Evolutionary conservation across 1,140 invertebrate genomes (phyloP).

Genomic region (Philotrypesis tridentata): DNA sequence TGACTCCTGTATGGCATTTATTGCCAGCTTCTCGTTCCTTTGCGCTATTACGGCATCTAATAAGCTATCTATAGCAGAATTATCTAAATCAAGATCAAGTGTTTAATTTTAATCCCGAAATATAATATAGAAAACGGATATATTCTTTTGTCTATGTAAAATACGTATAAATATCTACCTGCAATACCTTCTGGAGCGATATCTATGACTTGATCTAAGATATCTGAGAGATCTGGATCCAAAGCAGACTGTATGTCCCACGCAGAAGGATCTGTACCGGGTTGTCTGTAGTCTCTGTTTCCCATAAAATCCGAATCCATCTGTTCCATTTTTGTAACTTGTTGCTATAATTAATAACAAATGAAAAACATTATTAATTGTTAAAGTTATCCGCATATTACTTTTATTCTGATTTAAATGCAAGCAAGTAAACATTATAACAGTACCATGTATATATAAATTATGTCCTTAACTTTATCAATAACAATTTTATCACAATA

Average conservation of each 20-base stretch:
- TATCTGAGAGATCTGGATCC: conserved; percentile 85
- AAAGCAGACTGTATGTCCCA: conserved; percentile 73
- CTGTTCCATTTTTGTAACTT: conserved; percentile 69
- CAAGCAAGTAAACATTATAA: neutral
- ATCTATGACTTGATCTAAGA: conserved; percentile 89
- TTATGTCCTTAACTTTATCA: neutral
- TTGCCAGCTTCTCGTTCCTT: conserved; percentile 86
- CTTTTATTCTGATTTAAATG: neutral
- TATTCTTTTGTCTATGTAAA: neutral
- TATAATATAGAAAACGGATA: neutral
- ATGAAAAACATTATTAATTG: too few relatives aligned
- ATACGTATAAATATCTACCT: conserved; percentile 10
- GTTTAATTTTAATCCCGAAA: conserved; percentile 16
- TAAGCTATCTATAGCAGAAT: conserved; percentile 68
- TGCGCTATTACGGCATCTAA: conserved; percentile 71
- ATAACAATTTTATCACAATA: neutral
- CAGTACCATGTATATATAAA: neutral
- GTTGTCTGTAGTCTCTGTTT: conserved; percentile 65
- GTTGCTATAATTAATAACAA: conserved; percentile 60
- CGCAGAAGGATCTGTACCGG: conserved; percentile 61
- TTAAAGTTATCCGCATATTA: too few relatives aligned
- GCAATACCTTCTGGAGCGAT: conserved; percentile 78
- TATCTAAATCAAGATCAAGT: conserved; percentile 53
- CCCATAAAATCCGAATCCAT: conserved; percentile 68
- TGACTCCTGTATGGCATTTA: conserved; percentile 91